Base-by-base conservation (phyloP, 2,888 invertebrate species). In the Melipona beecheii region DNA sequence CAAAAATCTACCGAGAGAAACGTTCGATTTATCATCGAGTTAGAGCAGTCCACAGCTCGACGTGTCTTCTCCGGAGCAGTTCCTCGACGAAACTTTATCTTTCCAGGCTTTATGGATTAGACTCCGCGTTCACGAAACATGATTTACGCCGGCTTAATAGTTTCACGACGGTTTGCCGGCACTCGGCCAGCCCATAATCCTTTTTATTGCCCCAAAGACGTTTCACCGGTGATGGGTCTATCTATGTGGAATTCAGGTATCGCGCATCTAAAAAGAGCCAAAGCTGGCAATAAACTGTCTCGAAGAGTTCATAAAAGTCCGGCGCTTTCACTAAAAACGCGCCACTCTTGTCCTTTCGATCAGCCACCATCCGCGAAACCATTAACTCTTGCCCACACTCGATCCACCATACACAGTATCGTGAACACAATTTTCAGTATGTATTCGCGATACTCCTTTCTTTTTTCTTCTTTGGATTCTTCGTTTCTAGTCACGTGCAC, bases 71-170 rank as follows among this genome's bases (percentile, higher is more conserved):
- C 11, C 13, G 9, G 19, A 19, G 19, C 24, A 24, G 49, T 74
- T 52, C 17, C 52, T 31, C 60, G n/a, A 75, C 27, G 54, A 49
- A 31, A 49, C 52, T 75, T 56, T 21, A 56, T 64, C 43, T 49
- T 49, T 31, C 60, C 11, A 17, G 74, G 56, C 49, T 9, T 54
- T 17, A 75, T 24, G 75, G 80, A 75, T 80, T 75, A 70, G 75
- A 75, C 43, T 11, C 9, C 56, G 58, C 56, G 75, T 75, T 74
- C 77, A 60, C 68, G 50, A 66, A 73, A 80, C 69, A 69, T 81
- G 83, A 83, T 83, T 83, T 83, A 83, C 62, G 60, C 58, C 62
- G 71, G 77, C 79, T 78, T 81, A 77, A 77, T 83, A 83, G 76
- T 76, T 81, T 69, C 80, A 76, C 56, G 69, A 49, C n/a, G 31